These are phyloP conservation scores for Mormyrops boulengeri DNA, from an alignment of 2,797 vertebrate species.

Conservation along the genomic window DNA sequence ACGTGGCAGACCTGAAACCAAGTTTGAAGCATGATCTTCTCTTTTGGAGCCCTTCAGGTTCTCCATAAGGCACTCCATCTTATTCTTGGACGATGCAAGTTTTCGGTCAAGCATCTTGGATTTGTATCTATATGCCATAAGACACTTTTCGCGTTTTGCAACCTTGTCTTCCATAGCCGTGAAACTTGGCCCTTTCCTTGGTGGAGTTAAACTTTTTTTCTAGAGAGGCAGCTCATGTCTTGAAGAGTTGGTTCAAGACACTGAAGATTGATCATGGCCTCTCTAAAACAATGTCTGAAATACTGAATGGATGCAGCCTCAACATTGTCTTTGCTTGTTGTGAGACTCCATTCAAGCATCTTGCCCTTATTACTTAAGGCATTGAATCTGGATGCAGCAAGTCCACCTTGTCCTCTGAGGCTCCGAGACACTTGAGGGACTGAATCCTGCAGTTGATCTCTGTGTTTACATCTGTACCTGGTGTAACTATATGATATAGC, in stretches of 20 bases:
- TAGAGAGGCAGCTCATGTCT: neutral
- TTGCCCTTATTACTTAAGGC: neutral
- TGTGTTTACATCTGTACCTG: neutral
- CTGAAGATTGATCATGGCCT: neutral
- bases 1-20: too few species aligned
- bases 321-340: neutral
- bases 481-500: neutral
- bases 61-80: neutral
- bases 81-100: neutral
- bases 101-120: neutral
- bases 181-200: neutral
- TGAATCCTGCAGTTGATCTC: neutral
- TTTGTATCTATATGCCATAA: neutral
- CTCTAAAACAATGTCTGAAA: neutral
- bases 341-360: neutral
- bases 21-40: neutral
- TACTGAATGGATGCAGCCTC: neutral
- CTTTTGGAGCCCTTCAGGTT: neutral
- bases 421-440: neutral
- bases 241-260: neutral
- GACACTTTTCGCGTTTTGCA: neutral
- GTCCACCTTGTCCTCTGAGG: neutral
- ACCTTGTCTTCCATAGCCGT: neutral
- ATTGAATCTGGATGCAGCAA: neutral
- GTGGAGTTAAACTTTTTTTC: neutral